phyloP scores from a whole-genome alignment of 2,888 invertebrate species.

The Ormyrus thymus region DNA sequence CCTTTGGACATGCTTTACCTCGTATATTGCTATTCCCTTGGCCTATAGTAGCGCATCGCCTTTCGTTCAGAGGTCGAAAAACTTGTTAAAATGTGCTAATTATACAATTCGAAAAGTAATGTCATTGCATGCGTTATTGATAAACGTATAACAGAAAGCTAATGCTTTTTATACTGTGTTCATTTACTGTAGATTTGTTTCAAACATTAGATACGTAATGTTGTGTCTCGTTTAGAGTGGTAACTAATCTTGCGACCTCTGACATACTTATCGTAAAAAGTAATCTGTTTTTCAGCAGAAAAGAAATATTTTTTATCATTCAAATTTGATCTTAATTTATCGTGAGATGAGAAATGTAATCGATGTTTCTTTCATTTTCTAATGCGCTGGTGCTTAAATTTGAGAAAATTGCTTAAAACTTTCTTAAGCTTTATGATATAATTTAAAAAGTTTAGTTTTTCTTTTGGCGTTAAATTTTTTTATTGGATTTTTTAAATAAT shows the following conservation, averaged over 20 bases:
- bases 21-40: not conserved
- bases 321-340: too few species aligned
- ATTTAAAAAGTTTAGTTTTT: not conserved
- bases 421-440: conserved; percentile 21
- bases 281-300: too few species aligned
- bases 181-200: conserved; percentile 1
- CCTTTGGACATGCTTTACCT: conserved; percentile 15
- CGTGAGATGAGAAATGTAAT: too few species aligned
- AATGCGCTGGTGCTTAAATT: conserved; percentile 39
- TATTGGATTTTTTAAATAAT: conserved; percentile 16
- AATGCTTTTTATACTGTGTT: conserved; percentile 1
- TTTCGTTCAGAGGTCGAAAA: conserved; percentile 27
- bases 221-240: too few species aligned
- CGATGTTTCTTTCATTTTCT: not conserved
- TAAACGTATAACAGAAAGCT: not conserved
- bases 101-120: conserved; percentile 3
- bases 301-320: too few species aligned
- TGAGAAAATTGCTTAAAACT: not conserved
- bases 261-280: too few species aligned
- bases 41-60: conserved; percentile 26
- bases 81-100: not conserved
- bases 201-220: too few species aligned
- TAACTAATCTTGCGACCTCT: too few species aligned
- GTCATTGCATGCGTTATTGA: not conserved
- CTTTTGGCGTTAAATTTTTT: not conserved